phyloP scores from a whole-genome alignment of 2,113 vertebrate species.

The Nyctereutes procyonoides region DNA sequence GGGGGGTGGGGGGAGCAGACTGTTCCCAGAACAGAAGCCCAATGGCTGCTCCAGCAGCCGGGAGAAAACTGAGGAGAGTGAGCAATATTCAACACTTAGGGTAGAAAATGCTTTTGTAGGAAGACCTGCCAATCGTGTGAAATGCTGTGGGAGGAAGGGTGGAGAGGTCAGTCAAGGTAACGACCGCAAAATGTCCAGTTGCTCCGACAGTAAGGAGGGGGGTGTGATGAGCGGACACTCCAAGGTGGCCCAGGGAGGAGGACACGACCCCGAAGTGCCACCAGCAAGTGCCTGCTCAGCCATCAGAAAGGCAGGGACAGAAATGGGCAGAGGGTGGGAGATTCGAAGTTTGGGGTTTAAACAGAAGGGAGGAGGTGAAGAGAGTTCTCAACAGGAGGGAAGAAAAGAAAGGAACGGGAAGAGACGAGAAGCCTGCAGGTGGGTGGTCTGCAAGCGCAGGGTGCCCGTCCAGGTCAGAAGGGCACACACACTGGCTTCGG shows the following conservation, averaged over 20 bases:
- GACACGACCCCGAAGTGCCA: fast-evolving
- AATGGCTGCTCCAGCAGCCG: neutral
- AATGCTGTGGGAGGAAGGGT: fast-evolving
- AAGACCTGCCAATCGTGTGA: neutral
- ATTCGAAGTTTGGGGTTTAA: neutral
- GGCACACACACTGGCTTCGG: fast-evolving
- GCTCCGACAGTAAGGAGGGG: too few relatives aligned
- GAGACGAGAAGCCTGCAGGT: fast-evolving
- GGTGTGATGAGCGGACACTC: neutral
- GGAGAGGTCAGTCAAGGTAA: fast-evolving
- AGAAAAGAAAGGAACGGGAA: neutral
- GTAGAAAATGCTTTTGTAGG: neutral
- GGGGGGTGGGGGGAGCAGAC: too few relatives aligned
- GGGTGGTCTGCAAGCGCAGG: neutral
- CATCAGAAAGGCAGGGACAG: neutral
- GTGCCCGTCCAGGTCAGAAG: fast-evolving
- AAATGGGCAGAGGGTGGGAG: too few relatives aligned
- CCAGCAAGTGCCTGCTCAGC: fast-evolving
- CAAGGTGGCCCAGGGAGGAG: neutral
- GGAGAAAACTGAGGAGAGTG: neutral
- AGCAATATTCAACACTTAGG: neutral
- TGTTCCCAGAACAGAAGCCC: neutral
- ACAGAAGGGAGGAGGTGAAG: too few relatives aligned
- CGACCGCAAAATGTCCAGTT: neutral
- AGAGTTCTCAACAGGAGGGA: neutral